A percentile compares a stretch with the other conserved stretches of the same genome.
phyloP scores from a whole-genome alignment of 2,888 invertebrate genomes.

The Lysandra coridon region DNA sequence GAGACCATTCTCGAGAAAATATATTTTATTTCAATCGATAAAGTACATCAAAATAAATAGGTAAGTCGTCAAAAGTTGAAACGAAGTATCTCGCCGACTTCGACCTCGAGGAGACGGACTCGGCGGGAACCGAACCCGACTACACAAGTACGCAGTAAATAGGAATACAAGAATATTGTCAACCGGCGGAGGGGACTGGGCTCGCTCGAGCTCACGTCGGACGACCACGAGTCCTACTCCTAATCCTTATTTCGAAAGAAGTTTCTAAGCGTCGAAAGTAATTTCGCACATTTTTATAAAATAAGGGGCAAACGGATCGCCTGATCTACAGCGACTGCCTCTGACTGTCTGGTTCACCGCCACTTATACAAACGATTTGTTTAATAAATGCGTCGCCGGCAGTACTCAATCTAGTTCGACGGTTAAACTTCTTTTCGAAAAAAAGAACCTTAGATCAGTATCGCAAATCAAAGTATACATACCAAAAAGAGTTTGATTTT shows the following conservation, averaged over 20 bases:
- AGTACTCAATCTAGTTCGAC: not conserved
- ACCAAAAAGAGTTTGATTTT: not conserved
- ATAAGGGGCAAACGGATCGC: too few relatives aligned
- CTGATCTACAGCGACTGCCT: too few relatives aligned
- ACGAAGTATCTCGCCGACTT: not conserved
- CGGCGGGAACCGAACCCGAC: not conserved
- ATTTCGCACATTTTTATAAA: too few relatives aligned
- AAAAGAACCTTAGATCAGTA: not conserved
- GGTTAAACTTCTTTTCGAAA: not conserved
- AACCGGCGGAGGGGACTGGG: not conserved
- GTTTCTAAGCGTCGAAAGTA: too few relatives aligned
- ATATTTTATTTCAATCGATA: constrained; percentile 7
- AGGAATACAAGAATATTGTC: constrained; percentile 6
- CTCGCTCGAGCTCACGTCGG: too few relatives aligned
- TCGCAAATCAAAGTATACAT: not conserved
- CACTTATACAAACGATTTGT: too few relatives aligned
- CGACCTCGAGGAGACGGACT: not conserved
- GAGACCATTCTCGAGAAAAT: not conserved
- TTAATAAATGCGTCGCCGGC: not conserved
- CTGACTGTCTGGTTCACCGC: too few relatives aligned
- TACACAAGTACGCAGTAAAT: not conserved
- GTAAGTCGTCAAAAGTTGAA: constrained; percentile 8
- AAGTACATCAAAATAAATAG: constrained; percentile 16
- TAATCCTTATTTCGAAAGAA: too few relatives aligned
- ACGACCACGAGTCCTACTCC: too few relatives aligned